Percentiles rank a stretch among this genome's conserved stretches.
These are phyloP conservation scores for Siniperca scherzeri DNA, from an alignment of 2,797 vertebrate genomes.

Conservation along the genomic window DNA sequence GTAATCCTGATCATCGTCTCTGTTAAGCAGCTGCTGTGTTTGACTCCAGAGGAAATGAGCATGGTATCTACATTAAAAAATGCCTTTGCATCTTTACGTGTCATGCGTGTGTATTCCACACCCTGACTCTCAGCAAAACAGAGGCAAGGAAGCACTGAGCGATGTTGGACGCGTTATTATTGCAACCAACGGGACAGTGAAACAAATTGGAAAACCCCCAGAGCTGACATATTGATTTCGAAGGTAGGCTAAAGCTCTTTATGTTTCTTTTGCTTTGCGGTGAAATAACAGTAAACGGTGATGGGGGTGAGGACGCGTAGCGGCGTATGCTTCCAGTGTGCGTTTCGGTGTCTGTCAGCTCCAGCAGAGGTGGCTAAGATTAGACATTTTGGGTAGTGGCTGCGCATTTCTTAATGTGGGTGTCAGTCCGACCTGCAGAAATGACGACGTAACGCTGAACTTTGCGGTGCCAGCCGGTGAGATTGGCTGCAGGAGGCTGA, in stretches of 20 bases:
- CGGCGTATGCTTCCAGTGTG: slow-evolving; percentile 22
- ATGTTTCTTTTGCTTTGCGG: slow-evolving; percentile 26
- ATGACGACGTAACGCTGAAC: slow-evolving; percentile 63
- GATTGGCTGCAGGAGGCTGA: slow-evolving; percentile 36
- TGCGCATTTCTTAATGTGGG: slow-evolving; percentile 77
- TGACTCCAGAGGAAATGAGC: slow-evolving; percentile 26
- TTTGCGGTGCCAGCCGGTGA: slow-evolving; percentile 39
- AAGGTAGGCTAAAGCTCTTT: slow-evolving; percentile 72
- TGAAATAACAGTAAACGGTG: neutral
- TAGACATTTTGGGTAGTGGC: slow-evolving; percentile 73
- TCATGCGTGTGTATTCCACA: slow-evolving; percentile 80
- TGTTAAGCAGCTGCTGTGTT: neutral
- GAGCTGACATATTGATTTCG: slow-evolving; percentile 53
- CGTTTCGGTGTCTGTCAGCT: slow-evolving; percentile 24
- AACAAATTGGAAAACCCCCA: slow-evolving; percentile 22
- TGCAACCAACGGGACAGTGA: slow-evolving; percentile 60
- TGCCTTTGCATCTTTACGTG: slow-evolving; percentile 84
- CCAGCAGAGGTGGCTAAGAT: slow-evolving; percentile 55
- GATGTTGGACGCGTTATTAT: slow-evolving; percentile 71
- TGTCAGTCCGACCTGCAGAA: slow-evolving; percentile 61
- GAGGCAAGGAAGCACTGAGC: slow-evolving; percentile 64
- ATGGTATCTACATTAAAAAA: slow-evolving; percentile 66
- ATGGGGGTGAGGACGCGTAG: neutral
- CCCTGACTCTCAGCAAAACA: slow-evolving; percentile 78
- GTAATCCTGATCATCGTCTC: fast-evolving